Percentiles rank a stretch among this genome's conserved stretches.
Evolutionary conservation across 2,888 invertebrate species (phyloP).

Genomic region (Phengaris arion): DNA sequence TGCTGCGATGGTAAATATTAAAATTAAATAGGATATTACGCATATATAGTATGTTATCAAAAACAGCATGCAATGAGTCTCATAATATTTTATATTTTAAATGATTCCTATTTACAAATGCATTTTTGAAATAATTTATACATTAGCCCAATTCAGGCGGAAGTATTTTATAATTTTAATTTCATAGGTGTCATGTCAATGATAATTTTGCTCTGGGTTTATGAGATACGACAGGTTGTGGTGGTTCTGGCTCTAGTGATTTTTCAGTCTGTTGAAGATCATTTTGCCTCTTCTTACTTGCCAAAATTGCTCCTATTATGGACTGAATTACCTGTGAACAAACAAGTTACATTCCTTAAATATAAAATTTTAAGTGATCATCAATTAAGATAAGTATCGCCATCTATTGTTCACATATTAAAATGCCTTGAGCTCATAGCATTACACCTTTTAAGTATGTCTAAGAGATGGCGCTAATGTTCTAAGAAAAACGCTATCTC

Average conservation of each 20-base stretch:
- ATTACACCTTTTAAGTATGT: neutral
- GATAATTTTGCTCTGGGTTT: constrained; percentile 20
- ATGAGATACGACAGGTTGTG: neutral
- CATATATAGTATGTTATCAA: neutral
- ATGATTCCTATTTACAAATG: constrained; percentile 43
- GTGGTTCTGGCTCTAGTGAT: neutral
- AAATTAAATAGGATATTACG: neutral
- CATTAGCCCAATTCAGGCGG: neutral
- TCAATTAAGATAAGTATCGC: neutral
- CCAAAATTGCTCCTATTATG: constrained; percentile 18
- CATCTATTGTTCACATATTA: neutral
- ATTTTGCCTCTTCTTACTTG: neutral
- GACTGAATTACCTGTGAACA: constrained; percentile 21
- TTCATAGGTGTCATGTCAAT: neutral
- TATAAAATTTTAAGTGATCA: too few species aligned
- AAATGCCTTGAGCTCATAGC: neutral
- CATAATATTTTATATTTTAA: constrained; percentile 42
- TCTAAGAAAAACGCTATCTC: neutral
- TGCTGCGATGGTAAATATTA: constrained; percentile 48
- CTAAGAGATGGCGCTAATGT: neutral
- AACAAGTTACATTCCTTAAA: neutral
- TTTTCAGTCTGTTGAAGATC: neutral
- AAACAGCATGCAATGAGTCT: constrained; percentile 34
- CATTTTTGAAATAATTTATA: constrained; percentile 36
- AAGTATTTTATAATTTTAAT: neutral